Conservation (phyloP, 2,797 vertebrate genomes). For the Accipiter fasciatus region DNA sequence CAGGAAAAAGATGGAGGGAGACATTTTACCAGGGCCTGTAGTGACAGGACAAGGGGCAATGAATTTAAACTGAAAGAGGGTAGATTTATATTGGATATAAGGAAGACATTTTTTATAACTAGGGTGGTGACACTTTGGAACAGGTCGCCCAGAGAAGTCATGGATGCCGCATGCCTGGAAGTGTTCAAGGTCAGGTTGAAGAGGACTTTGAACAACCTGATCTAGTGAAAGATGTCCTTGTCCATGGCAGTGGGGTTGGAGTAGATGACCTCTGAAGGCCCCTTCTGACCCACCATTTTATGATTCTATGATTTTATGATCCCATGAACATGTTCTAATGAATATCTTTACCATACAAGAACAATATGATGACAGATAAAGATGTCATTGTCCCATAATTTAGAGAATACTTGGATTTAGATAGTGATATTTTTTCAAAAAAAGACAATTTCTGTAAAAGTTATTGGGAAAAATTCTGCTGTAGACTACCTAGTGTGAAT, state of each 20-base stretch:
- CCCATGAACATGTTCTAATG: background rate
- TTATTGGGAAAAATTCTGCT: background rate
- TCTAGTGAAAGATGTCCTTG: background rate
- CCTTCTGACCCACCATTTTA: background rate
- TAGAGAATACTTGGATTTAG: background rate
- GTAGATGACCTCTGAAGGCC: background rate
- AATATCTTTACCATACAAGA: background rate
- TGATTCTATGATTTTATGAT: background rate
- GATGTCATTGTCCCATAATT: background rate
- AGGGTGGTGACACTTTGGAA: background rate
- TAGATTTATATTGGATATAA: background rate
- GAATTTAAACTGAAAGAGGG: background rate
- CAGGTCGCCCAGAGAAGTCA: background rate
- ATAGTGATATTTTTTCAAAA: background rate
- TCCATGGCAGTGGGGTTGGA: background rate
- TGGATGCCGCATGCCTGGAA: background rate
- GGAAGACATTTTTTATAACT: background rate
- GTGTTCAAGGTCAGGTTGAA: background rate
- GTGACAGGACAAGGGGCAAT: background rate
- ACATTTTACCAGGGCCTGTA: background rate
- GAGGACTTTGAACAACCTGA: background rate
- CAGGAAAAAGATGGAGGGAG: background rate
- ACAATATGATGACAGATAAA: background rate
- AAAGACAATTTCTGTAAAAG: background rate
- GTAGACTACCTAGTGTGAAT: background rate